phyloP scores from a whole-genome alignment of 1,140 invertebrate species.

The Drosophila baimaii region DNA sequence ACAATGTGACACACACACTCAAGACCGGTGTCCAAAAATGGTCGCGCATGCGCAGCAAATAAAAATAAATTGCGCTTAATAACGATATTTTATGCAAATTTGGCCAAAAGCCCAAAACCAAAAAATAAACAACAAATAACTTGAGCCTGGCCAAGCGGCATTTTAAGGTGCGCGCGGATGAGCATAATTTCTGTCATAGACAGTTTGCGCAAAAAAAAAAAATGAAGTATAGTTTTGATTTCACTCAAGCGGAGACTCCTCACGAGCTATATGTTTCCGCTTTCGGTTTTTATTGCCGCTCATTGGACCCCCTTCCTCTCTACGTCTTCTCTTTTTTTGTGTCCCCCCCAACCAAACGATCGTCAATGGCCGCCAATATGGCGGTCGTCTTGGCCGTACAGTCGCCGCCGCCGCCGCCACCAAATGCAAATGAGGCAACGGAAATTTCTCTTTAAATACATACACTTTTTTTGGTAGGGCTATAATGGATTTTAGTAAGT shows the following conservation, averaged over 20 bases:
- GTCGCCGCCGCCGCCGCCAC: slow-evolving; percentile 32
- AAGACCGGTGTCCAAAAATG: slow-evolving; percentile 57
- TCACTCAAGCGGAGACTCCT: slow-evolving; percentile 43
- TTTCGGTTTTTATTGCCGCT: slow-evolving; percentile 70
- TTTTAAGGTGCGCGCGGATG: slow-evolving; percentile 61
- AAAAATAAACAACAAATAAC: slow-evolving; percentile 21
- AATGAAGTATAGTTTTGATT: slow-evolving; percentile 56
- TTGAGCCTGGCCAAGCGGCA: slow-evolving; percentile 11
- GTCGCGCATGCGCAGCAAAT: slow-evolving; percentile 75
- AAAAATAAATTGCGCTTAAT: slow-evolving; percentile 78
- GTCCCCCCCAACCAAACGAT: slow-evolving; percentile 14
- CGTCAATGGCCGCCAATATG: slow-evolving; percentile 67
- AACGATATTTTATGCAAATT: slow-evolving; percentile 78
- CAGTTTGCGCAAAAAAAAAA: slow-evolving; percentile 58
- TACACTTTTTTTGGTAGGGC: not conserved
- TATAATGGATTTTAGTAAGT: not conserved
- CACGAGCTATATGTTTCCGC: slow-evolving; percentile 60
- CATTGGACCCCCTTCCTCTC: slow-evolving; percentile 7
- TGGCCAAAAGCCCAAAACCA: slow-evolving; percentile 38
- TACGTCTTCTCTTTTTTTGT: slow-evolving; percentile 6
- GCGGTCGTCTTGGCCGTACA: slow-evolving; percentile 44
- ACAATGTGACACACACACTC: slow-evolving; percentile 11
- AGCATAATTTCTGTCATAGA: slow-evolving; percentile 62
- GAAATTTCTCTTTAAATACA: slow-evolving; percentile 51
- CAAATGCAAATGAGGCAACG: slow-evolving; percentile 60